Percentiles rank a stretch among this genome's conserved stretches.
phyloP scores from a whole-genome alignment of 2,797 vertebrate genomes.

The Epinephelus awoara region DNA sequence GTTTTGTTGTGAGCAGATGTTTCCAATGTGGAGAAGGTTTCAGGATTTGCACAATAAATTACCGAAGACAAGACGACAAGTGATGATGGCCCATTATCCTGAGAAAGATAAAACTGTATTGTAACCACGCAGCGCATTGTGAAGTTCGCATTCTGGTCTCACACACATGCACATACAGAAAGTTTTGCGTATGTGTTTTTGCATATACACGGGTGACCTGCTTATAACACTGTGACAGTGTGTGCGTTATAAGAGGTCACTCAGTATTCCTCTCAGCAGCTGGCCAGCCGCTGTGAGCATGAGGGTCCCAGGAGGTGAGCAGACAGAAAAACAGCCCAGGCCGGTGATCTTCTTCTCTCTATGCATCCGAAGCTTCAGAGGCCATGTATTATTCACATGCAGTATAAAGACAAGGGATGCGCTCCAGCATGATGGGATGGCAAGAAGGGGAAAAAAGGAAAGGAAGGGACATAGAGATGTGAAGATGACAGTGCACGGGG shows the following conservation, averaged over 20 bases:
- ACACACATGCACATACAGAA: background rate
- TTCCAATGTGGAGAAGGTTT: slow-evolving; percentile 44
- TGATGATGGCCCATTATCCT: slow-evolving; percentile 56
- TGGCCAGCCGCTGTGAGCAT: slow-evolving; percentile 44
- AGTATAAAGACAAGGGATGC: slow-evolving; percentile 46
- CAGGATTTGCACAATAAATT: slow-evolving; percentile 56
- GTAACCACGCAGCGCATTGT: background rate
- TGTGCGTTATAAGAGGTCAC: slow-evolving; percentile 14
- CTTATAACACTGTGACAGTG: background rate
- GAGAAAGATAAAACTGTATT: slow-evolving; percentile 43
- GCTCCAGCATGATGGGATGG: slow-evolving; percentile 46
- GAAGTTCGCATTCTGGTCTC: slow-evolving; percentile 27
- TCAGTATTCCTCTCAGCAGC: slow-evolving; percentile 73
- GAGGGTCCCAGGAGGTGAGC: slow-evolving; percentile 59
- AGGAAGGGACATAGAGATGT: slow-evolving; percentile 26
- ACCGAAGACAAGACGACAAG: slow-evolving; percentile 47
- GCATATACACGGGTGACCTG: slow-evolving; percentile 16
- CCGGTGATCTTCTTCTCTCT: slow-evolving; percentile 53
- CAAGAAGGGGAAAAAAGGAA: slow-evolving; percentile 9
- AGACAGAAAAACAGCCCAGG: slow-evolving; percentile 48
- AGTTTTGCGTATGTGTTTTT: slow-evolving; percentile 1
- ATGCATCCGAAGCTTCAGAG: slow-evolving; percentile 38
- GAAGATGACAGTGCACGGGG: slow-evolving; percentile 33
- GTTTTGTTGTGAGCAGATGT: slow-evolving; percentile 63
- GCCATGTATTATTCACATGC: slow-evolving; percentile 75